These are phyloP conservation scores for Drosophila anomalata DNA, from an alignment of 2,888 invertebrate species.

Conservation along the genomic window DNA sequence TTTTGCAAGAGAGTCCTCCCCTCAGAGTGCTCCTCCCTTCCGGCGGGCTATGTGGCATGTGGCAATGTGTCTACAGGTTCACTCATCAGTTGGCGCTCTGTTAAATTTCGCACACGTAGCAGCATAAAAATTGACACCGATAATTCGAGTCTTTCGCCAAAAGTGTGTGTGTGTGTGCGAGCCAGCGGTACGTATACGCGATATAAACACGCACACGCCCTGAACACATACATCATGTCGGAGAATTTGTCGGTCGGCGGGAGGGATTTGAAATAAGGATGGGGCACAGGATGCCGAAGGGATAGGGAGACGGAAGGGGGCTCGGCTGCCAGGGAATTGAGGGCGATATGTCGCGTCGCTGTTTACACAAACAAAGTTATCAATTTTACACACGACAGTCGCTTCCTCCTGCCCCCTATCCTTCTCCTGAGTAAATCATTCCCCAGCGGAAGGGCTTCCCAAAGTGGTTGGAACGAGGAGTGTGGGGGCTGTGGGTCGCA, in stretches of 20 bases:
- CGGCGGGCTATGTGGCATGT: slow-evolving; percentile 4
- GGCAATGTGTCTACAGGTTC: slow-evolving; percentile 61
- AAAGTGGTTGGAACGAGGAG: slow-evolving; percentile 21
- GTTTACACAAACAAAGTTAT: slow-evolving; percentile 78
- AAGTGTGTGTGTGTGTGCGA: slow-evolving; percentile 7
- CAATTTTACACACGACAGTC: slow-evolving; percentile 72
- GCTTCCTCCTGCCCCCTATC: background rate
- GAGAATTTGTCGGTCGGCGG: slow-evolving; percentile 60
- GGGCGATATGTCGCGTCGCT: slow-evolving; percentile 71
- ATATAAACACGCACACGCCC: slow-evolving; percentile 69
- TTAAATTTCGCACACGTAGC: slow-evolving; percentile 79
- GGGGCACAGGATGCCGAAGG: slow-evolving; percentile 19
- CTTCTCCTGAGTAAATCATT: slow-evolving; percentile 15
- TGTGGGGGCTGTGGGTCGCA: background rate
- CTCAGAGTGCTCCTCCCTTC: background rate
- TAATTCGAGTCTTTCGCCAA: slow-evolving; percentile 60
- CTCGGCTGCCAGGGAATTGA: slow-evolving; percentile 11
- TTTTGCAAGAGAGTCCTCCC: slow-evolving; percentile 15
- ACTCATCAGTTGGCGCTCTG: slow-evolving; percentile 74
- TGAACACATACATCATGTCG: slow-evolving; percentile 68
- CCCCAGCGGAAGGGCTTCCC: slow-evolving; percentile 25
- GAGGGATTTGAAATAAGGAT: background rate
- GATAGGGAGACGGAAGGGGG: slow-evolving; percentile 7
- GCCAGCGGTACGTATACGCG: slow-evolving; percentile 65
- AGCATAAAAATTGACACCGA: slow-evolving; percentile 80